phyloP scores from a whole-genome alignment of 1,140 invertebrate genomes.

The Ceratoteleas bidentatus region DNA sequence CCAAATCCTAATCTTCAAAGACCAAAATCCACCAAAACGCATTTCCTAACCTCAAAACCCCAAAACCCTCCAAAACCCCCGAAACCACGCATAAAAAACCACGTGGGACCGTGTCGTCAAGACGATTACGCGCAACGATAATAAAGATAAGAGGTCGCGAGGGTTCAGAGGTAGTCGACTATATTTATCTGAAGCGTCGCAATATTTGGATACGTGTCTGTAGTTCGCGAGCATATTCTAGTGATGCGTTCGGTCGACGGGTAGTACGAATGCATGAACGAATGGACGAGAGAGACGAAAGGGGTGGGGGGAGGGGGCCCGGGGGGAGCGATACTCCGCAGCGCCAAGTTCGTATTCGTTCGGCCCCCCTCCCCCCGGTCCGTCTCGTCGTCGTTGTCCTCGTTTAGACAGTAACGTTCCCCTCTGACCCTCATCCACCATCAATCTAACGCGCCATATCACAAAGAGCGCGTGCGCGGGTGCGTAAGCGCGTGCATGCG shows the following conservation, averaged over 20 bases:
- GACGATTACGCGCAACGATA: slow-evolving; percentile 54
- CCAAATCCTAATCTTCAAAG: too few relatives aligned
- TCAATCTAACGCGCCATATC: slow-evolving; percentile 70
- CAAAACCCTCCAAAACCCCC: background rate
- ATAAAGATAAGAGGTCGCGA: slow-evolving; percentile 59
- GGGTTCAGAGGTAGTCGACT: slow-evolving; percentile 66
- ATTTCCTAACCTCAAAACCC: too few relatives aligned
- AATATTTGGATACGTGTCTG: slow-evolving; percentile 71
- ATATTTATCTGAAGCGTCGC: slow-evolving; percentile 71
- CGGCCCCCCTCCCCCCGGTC: slow-evolving; percentile 30
- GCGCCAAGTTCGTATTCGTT: slow-evolving; percentile 48
- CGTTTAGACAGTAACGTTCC: slow-evolving; percentile 59
- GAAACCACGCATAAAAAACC: slow-evolving; percentile 8
- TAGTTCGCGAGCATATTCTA: slow-evolving; percentile 58
- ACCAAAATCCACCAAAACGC: too few relatives aligned
- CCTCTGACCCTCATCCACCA: slow-evolving; percentile 55
- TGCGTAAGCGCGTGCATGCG: slow-evolving; percentile 64
- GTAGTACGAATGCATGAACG: slow-evolving; percentile 54
- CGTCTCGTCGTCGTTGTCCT: slow-evolving; percentile 42
- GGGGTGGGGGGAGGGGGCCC: background rate
- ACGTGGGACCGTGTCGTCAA: slow-evolving; percentile 1
- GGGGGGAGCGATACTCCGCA: slow-evolving; percentile 19
- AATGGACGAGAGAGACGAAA: slow-evolving; percentile 26
- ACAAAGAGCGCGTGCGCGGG: slow-evolving; percentile 74
- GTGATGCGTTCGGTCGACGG: slow-evolving; percentile 44